A percentile compares a stretch with the other conserved stretches of the same genome.
These are phyloP conservation scores for Sphaerodactylus townsendi DNA, from an alignment of 2,113 vertebrate species.

Conservation along the genomic window DNA sequence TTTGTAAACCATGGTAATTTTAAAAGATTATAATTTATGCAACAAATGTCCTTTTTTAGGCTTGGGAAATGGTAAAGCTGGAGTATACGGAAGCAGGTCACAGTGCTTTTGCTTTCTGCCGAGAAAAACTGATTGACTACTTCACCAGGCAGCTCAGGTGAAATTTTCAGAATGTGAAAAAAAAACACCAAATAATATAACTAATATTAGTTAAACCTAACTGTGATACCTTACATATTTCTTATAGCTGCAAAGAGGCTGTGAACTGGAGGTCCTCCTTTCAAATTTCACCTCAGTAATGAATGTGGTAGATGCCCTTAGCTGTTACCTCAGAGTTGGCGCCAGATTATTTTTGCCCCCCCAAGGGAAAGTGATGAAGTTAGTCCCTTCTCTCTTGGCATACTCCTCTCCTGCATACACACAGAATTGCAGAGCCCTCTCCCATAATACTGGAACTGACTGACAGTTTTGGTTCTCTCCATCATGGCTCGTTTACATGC, in stretches of 20 bases:
- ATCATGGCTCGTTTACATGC: too few species aligned
- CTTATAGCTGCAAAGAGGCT: not conserved
- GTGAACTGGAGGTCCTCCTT: not conserved
- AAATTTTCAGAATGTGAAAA: not conserved
- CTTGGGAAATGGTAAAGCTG: slow-evolving; percentile 87
- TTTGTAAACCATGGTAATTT: not conserved
- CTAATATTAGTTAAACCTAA: not conserved
- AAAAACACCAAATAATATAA: not conserved
- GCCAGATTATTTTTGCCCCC: not conserved
- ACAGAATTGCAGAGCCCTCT: not conserved
- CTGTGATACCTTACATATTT: not conserved
- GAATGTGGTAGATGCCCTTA: not conserved
- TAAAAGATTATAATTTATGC: not conserved
- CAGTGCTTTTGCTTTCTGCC: slow-evolving; percentile 71
- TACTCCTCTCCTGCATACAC: too few species aligned
- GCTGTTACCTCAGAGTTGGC: not conserved
- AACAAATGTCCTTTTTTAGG: slow-evolving; percentile 70
- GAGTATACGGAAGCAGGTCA: slow-evolving; percentile 83
- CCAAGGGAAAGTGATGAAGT: not conserved
- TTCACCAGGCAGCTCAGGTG: slow-evolving; percentile 89
- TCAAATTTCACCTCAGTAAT: not conserved
- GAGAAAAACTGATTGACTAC: slow-evolving; percentile 88
- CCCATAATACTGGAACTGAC: not conserved
- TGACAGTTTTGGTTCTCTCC: not conserved
- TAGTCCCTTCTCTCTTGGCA: not conserved